Base-by-base conservation (phyloP, 2,797 vertebrate species). In the Crocodylus rhombifer region DNA sequence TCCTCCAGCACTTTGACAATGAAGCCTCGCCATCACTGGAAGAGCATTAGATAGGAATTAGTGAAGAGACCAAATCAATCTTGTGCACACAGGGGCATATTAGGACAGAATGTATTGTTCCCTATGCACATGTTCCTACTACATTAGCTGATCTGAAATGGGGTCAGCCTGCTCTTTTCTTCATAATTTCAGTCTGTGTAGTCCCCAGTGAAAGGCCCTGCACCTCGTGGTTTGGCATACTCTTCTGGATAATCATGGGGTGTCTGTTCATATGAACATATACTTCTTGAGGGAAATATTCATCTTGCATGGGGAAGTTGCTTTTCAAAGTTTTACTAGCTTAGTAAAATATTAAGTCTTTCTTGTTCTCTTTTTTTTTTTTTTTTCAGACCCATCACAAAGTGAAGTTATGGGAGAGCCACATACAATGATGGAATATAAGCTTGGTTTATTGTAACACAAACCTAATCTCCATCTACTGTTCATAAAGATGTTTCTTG, bases 371-470 rank as follows among this genome's bases (percentile, higher is more conserved):
- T 62, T 58, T 63, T 92, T 95, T 97, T 55, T 20, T 56, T 62
- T 58, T 63, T 92, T 95, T 97, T 55, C 98, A 99, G 99, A 99
- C 98, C 99, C 99, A 61, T 95, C 98, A 16, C 98, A 99, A 93
- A 99, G 98, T 95, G 99, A 99, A 96, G 67, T 98, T 93, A 99
- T 99, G 98, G 99, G 99, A 10, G 99, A 99, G 57, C 99, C 99
- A 23, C 99, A 99, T 96, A 94, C 98, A 86, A 99, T 99, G 99
- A 97, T 99, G 96, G 99, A 99, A 94, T 98, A 99, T 96, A 99
- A 98, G 95, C 97, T 99, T 7, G 99, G 99, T 87, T 95, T 99
- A 95, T 97, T 99, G 97, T 99, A 97, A 98, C 79, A 28, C 25
- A 20, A 56, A 62, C 92, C 63, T 30, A 81, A 83, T 89, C 14